phyloP scores from a whole-genome alignment of 2,888 invertebrate species.

The Yponomeuta plumbellus region DNA sequence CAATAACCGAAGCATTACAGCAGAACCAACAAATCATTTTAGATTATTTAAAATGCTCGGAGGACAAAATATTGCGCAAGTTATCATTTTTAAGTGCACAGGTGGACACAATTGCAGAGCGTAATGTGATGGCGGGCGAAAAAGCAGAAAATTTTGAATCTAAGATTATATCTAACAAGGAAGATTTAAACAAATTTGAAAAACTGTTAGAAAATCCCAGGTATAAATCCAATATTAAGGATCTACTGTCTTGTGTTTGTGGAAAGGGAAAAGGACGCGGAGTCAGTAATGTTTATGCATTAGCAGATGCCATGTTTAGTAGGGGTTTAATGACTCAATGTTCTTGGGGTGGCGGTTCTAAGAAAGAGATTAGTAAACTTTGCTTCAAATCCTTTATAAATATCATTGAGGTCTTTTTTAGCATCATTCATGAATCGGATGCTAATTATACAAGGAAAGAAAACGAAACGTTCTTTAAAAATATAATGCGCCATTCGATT shows the following conservation, averaged over 20 bases:
- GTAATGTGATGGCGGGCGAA: constrained; percentile 15
- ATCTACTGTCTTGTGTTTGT: constrained; percentile 16
- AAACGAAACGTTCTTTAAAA: constrained; percentile 17
- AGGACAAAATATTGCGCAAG: constrained; percentile 19
- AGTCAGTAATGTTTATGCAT: constrained; percentile 16
- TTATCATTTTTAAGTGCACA: constrained; percentile 17
- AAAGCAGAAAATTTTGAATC: constrained; percentile 19
- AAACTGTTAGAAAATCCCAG: constrained; percentile 14
- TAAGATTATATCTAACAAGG: constrained; percentile 21
- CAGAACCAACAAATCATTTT: constrained; percentile 18
- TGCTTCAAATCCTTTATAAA: constrained; percentile 20
- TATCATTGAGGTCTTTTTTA: constrained; percentile 17
- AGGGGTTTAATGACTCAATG: constrained; percentile 21
- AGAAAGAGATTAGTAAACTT: constrained; percentile 19
- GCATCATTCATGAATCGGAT: constrained; percentile 15
- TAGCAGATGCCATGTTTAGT: constrained; percentile 17
- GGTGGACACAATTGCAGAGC: constrained; percentile 18
- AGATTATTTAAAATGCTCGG: constrained; percentile 17
- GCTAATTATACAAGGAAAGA: constrained; percentile 20
- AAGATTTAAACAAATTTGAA: constrained; percentile 15
- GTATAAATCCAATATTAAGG: constrained; percentile 15
- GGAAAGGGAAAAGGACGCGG: constrained; percentile 17
- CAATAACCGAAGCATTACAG: constrained; percentile 18
- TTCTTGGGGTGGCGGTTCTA: constrained; percentile 21
- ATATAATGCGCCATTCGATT: constrained; percentile 20